Conservation (phyloP, 2,888 invertebrate species). For the Drosophila colorata region DNA sequence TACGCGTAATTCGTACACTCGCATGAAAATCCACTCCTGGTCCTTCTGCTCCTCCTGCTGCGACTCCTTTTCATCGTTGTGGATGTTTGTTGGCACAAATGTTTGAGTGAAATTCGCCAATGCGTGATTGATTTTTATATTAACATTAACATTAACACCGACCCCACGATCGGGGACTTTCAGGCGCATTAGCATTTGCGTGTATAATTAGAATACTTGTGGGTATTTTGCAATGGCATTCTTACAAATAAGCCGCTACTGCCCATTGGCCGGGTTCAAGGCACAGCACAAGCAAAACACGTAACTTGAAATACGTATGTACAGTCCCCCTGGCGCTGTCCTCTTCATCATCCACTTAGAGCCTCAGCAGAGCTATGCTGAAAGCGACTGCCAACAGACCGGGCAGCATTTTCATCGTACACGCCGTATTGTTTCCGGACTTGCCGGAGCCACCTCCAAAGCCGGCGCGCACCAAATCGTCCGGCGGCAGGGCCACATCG, state of each 20-base stretch:
- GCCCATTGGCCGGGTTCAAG: conserved; percentile 38
- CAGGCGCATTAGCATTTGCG: conserved; percentile 67
- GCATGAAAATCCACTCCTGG: not conserved
- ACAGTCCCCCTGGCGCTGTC: conserved; percentile 16
- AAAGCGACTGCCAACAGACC: conserved; percentile 14
- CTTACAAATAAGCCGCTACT: conserved; percentile 45
- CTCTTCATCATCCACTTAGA: conserved; percentile 39
- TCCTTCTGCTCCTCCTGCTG: not conserved
- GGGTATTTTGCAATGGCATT: conserved; percentile 56
- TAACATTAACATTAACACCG: conserved; percentile 67
- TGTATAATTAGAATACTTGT: conserved; percentile 79
- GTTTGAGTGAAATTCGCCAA: conserved; percentile 48
- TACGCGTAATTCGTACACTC: conserved; percentile 37
- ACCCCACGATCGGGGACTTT: conserved; percentile 37
- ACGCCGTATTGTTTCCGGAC: conserved; percentile 14
- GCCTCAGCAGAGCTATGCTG: conserved; percentile 41
- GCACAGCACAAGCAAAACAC: conserved; percentile 30
- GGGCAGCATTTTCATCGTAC: conserved; percentile 2
- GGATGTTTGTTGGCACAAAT: conserved; percentile 65
- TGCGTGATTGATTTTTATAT: conserved; percentile 47
- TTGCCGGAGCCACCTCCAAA: conserved; percentile 43
- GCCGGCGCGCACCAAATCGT: conserved; percentile 71
- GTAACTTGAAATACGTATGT: conserved; percentile 52
- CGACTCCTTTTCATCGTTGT: not conserved
- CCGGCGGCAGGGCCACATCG: conserved; percentile 64